These are phyloP conservation scores for Channa striata DNA, from an alignment of 2,797 vertebrate genomes.

Conservation along the genomic window DNA sequence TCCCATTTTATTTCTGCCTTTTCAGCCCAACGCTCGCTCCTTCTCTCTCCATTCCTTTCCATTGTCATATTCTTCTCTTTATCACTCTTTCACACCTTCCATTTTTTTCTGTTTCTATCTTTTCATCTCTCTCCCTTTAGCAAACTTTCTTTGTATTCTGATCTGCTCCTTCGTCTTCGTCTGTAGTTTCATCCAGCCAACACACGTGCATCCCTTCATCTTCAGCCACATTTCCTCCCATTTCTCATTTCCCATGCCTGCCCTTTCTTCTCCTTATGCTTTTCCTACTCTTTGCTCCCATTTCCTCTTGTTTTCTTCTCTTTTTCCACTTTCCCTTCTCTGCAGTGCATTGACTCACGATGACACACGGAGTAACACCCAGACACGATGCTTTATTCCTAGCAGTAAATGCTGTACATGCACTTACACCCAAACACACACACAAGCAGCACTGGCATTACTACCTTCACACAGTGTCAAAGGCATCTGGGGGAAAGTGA, in stretches of 20 bases:
- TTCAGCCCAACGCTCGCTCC: conserved; percentile 29
- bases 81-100: conserved; percentile 47
- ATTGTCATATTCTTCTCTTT: conserved; percentile 29
- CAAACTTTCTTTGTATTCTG: conserved; percentile 49
- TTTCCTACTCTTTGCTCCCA: conserved; percentile 27
- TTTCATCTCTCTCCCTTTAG: conserved; percentile 30
- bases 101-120: conserved; percentile 19
- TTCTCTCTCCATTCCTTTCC: conserved; percentile 15
- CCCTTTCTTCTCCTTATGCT: conserved; percentile 32
- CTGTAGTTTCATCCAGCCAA: conserved; percentile 38
- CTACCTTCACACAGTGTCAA: conserved; percentile 63
- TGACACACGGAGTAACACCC: conserved; percentile 23
- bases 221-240: conserved; percentile 1
- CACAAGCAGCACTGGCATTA: conserved; percentile 24
- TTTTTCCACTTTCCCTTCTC: conserved; percentile 8
- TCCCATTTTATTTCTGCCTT: conserved; percentile 40
- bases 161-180: conserved; percentile 45
- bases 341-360: conserved; percentile 20
- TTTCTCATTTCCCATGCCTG: conserved; percentile 4
- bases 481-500: conserved; percentile 68
- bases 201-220: background rate
- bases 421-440: conserved; percentile 16
- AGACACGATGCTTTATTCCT: conserved; percentile 27
- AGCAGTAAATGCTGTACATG: conserved; percentile 10
- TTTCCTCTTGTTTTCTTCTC: conserved; percentile 8